These are phyloP conservation scores for Micrastur ruficollis DNA, from an alignment of 2,797 vertebrate genomes.

Conservation along the genomic window DNA sequence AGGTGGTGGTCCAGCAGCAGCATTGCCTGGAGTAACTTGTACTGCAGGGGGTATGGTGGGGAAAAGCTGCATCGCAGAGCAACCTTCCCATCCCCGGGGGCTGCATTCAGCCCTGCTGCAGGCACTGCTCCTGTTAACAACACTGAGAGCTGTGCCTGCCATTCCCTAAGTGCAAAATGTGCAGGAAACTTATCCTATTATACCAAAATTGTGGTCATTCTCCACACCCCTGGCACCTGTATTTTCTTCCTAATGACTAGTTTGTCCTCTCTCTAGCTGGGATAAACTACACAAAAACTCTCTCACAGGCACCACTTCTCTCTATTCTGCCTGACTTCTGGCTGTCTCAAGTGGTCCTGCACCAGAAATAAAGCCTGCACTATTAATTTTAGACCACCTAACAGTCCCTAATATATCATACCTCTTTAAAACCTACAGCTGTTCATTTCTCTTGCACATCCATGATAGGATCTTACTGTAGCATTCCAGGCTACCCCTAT, in stretches of 20 bases:
- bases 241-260: slow-evolving; percentile 62
- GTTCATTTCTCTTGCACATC: not conserved
- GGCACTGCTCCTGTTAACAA: not conserved
- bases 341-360: slow-evolving; percentile 15
- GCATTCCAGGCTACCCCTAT: slow-evolving; percentile 50
- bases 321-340: not conserved
- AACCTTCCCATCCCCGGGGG: not conserved
- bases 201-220: slow-evolving; percentile 67
- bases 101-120: not conserved
- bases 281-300: slow-evolving; percentile 51
- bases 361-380: slow-evolving; percentile 11
- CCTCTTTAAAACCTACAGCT: not conserved
- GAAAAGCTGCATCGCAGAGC: not conserved
- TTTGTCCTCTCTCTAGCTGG: slow-evolving; percentile 62
- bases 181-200: slow-evolving; percentile 58
- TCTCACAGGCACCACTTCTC: slow-evolving; percentile 13
- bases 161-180: not conserved
- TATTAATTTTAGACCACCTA: slow-evolving; percentile 12
- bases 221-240: slow-evolving; percentile 43
- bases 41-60: not conserved
- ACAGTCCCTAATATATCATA: not conserved
- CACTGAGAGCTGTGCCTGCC: not conserved
- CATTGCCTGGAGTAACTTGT: not conserved
- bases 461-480: not conserved
- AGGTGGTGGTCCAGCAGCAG: not conserved